A percentile compares a stretch with the other conserved stretches of the same genome.
These are phyloP conservation scores for Latrodectus geometricus DNA, from an alignment of 1,140 invertebrate genomes.

Conservation along the genomic window DNA sequence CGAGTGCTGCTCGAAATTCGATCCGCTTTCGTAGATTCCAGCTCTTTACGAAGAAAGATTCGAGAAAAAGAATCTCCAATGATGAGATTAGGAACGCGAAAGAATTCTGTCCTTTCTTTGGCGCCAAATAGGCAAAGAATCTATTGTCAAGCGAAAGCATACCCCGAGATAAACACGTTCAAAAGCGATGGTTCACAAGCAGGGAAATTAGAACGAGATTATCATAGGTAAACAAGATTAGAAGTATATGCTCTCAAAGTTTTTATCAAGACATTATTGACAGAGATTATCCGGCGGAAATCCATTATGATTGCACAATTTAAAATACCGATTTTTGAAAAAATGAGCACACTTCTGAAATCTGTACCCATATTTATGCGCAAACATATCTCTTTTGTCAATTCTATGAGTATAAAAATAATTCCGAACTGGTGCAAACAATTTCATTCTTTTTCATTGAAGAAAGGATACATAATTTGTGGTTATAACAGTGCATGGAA, in stretches of 20 bases:
- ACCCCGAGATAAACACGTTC: neutral
- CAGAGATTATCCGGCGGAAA: neutral
- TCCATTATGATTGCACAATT: neutral
- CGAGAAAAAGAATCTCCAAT: neutral
- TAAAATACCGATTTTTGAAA: neutral
- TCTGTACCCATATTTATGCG: too few relatives aligned
- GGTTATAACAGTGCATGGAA: too few relatives aligned
- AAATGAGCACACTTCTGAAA: neutral
- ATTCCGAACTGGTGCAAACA: too few relatives aligned
- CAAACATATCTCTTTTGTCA: too few relatives aligned
- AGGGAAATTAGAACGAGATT: conserved; percentile 5
- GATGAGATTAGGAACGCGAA: neutral
- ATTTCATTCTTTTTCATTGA: too few relatives aligned
- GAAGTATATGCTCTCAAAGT: neutral
- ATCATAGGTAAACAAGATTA: conserved; percentile 17
- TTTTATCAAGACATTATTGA: neutral
- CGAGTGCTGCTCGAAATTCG: conserved; percentile 13
- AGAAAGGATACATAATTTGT: too few relatives aligned
- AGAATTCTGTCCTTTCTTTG: neutral
- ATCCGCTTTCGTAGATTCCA: conserved; percentile 7
- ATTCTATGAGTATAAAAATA: too few relatives aligned
- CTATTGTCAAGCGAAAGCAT: neutral
- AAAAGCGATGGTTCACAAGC: neutral
- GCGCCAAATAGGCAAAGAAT: neutral
- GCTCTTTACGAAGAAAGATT: neutral